Base-by-base conservation (phyloP, 2,113 vertebrate species). In the Rutilus rutilus region DNA sequence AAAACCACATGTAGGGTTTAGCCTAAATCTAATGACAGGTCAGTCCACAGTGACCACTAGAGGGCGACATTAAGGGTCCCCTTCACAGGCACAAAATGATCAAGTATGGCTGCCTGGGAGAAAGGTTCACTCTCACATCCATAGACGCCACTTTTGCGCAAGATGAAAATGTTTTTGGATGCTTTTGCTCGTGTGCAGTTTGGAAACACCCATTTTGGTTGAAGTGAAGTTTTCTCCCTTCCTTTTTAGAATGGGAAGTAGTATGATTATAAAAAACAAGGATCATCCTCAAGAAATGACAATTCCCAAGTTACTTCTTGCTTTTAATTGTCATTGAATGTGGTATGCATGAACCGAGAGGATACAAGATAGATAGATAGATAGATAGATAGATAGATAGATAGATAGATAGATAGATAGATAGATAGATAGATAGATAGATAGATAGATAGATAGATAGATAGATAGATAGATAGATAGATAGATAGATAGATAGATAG, bases 21-120 rank as follows among this genome's bases (percentile, higher is more conserved):
- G 89, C 42, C 86, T 89, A 91, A 91, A 93, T 86, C 85, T 84
- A 89, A 93, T 92, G 90, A 78, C 88, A 86, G 33, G 91, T 93
- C 86, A 93, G 90, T 92, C 86, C 88, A 93, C 91, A 88, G 33
- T 90, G 88, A 92, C 89, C 85, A 89, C 60, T 52, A 78, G 23
- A 50, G 67, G 23, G 86, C 80, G 75, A 71, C 64, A 90, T 84
- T 88, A 76, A 71, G 62, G 81, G 64, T 83, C n/a, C 73, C 42
- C 50, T 82, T 12, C 12, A 62, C 52, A 21, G 17, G 14, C 11
- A 75, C 15, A 83, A 52, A 33, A 71, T 17, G 15, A 64, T n/a
- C 57, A 76, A 82, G 25, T 45, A 47, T 27, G 60, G 42, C 15
- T 65, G 30, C 65, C 19, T n/a, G 42, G 25, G 33, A 39, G 75